Base-by-base conservation (phyloP, 2,797 vertebrate species). In the Sebastes diploproa region DNA sequence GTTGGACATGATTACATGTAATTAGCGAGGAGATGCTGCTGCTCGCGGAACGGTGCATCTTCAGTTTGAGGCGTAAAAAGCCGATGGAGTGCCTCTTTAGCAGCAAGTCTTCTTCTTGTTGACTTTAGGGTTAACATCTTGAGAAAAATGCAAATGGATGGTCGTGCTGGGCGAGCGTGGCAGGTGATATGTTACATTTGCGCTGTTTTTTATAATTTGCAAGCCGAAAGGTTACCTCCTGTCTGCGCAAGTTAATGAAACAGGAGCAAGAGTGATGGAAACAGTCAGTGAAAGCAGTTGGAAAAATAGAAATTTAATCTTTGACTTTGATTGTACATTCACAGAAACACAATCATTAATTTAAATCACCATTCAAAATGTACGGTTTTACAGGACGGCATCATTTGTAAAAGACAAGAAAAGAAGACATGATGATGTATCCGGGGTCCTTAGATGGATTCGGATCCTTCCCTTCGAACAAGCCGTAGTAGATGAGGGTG, bases 381-480 rank as follows among this genome's bases (percentile, higher is more conserved):
- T 10, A 4, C 6, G 72, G 2, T 66, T 74, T 70, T 7, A 56
- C 8, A 46, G 3, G 29, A 27, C 4, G 5, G 22, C 30, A 38
- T 95, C 80, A 96, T 68, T 96, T 96, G 85, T 95, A 96, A 88
- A 96, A 96, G 84, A 96, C 67, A 0, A 97, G 94, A 75, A 95
- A 96, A 23, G 96, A 96, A 1, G 91, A 94, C 95, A 97, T 96
- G 75, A 94, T 91, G 83, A 97, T 95, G 88, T 95, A 93, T 4
- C 96, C 96, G 0, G 96, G 95, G 18, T 91, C 32, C 27, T 80
- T 74, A 10, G 90, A 58, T 1, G 96, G 96, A 67, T 94, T 84
- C 0, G 96, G 96, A 83, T 96, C 94, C 20, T 52, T 62, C 6
- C 95, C 96, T 0, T 94, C 66, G 52, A 88, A 97, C 74, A 96